Evolutionary conservation across 1,140 invertebrate genomes (phyloP).

Genomic region (Notospermus geniculatus): DNA sequence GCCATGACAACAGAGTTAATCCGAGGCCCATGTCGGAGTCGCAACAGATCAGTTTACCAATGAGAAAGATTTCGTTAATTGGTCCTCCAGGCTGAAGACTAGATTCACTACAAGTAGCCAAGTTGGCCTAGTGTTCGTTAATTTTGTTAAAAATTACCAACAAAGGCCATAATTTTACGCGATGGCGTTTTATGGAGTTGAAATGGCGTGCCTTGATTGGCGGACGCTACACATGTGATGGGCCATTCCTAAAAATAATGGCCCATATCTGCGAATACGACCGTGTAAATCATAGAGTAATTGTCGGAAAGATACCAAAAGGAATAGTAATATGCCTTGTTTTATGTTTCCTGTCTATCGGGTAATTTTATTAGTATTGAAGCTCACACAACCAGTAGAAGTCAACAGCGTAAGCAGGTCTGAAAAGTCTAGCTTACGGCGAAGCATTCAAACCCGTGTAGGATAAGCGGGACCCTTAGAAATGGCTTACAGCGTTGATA

Average conservation of each 20-base stretch:
- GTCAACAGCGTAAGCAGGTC: no score
- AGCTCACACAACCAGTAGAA: no score
- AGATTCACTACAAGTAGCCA: neutral
- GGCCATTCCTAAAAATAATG: constrained; percentile 8
- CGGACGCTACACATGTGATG: neutral
- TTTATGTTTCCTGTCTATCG: constrained; percentile 7
- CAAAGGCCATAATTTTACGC: constrained; percentile 10
- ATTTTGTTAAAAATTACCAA: constrained; percentile 6
- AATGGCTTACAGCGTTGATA: no score
- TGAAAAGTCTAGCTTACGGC: no score
- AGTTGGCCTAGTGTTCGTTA: constrained; percentile 5
- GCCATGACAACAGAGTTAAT: no score
- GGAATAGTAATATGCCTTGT: constrained; percentile 9
- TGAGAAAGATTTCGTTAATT: no score
- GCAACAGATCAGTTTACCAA: no score
- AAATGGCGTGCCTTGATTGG: constrained; percentile 7
- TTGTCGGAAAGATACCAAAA: constrained; percentile 7
- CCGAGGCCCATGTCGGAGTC: no score
- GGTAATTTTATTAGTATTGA: neutral
- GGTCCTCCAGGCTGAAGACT: neutral
- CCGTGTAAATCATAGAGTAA: constrained; percentile 8
- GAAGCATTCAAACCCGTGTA: no score
- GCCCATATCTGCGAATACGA: constrained; percentile 6
- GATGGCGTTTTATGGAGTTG: constrained; percentile 7
- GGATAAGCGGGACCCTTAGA: no score